Evolutionary conservation across 2,888 invertebrate species (phyloP).

Genomic region (Eupithecia pulchellata): DNA sequence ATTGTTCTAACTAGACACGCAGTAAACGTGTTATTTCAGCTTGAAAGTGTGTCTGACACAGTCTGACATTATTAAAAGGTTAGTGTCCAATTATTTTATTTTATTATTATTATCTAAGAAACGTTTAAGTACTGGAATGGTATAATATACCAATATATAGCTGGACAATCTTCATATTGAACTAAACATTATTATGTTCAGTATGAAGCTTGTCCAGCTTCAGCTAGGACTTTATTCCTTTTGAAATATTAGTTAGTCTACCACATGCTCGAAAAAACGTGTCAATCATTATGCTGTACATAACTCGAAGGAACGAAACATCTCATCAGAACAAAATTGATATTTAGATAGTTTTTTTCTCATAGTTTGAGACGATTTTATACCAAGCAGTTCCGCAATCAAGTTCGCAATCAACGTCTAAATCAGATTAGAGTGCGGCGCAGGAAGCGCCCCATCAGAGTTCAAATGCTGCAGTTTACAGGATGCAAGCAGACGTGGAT

Average conservation of each 20-base stretch:
- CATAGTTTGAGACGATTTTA: neutral
- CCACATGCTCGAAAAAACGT: neutral
- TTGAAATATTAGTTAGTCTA: neutral
- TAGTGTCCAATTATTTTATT: neutral
- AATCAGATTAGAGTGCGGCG: slow-evolving; percentile 26
- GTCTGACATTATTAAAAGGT: neutral
- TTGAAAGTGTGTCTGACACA: neutral
- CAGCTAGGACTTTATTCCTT: neutral
- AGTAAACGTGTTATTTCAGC: too few species aligned
- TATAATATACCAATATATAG: too few species aligned
- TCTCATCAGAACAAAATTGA: neutral
- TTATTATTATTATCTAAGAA: neutral
- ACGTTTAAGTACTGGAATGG: neutral
- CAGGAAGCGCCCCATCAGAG: slow-evolving; percentile 33
- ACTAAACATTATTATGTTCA: too few species aligned
- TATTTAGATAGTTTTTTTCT: neutral
- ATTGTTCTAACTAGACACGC: neutral
- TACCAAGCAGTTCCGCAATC: slow-evolving; percentile 9
- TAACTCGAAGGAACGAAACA: neutral
- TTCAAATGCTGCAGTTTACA: slow-evolving; percentile 31
- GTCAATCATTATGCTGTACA: neutral
- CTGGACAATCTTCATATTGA: too few species aligned
- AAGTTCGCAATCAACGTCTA: slow-evolving; percentile 15
- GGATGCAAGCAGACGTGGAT: slow-evolving; percentile 13
- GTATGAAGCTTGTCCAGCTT: neutral